Evolutionary conservation across 2,113 vertebrate species (phyloP).

Genomic region (Pyrgilauda ruficollis): DNA sequence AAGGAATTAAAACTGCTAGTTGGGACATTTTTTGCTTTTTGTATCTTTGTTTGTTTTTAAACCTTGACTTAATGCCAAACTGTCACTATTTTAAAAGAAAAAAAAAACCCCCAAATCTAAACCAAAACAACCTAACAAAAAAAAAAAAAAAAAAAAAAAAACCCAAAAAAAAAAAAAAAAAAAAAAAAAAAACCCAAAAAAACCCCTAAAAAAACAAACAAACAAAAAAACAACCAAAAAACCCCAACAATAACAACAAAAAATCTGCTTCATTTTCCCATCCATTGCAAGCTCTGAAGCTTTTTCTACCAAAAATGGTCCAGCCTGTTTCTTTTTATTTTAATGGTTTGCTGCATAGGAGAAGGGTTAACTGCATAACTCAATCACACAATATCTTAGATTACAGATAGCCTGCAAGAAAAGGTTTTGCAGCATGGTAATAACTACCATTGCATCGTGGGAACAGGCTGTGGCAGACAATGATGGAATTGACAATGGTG

Average conservation of each 20-base stretch:
- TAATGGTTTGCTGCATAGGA: constrained; percentile 23
- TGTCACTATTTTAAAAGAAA: neutral
- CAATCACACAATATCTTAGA: constrained; percentile 57
- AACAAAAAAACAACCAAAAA: neutral
- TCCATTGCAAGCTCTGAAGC: neutral
- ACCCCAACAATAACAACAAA: neutral
- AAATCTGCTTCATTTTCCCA: neutral
- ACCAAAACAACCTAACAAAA: neutral
- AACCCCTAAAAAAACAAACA: neutral
- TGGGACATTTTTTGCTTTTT: neutral
- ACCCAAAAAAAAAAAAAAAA: neutral
- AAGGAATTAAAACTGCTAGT: neutral
- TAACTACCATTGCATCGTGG: constrained; percentile 80
- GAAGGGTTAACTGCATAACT: constrained; percentile 61
- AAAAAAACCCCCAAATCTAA: neutral
- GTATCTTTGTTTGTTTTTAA: constrained; percentile 4
- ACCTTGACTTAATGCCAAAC: neutral
- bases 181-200: no score
- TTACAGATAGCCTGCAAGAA: constrained; percentile 66
- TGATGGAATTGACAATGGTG: constrained; percentile 85
- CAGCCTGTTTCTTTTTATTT: constrained; percentile 9
- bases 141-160: neutral
- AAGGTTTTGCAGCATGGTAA: constrained; percentile 64
- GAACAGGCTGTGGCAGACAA: constrained; percentile 82
- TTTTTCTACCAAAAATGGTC: constrained; percentile 31